These are phyloP conservation scores for Penaeus chinensis DNA, from an alignment of 1,140 invertebrate genomes.

Conservation along the genomic window DNA sequence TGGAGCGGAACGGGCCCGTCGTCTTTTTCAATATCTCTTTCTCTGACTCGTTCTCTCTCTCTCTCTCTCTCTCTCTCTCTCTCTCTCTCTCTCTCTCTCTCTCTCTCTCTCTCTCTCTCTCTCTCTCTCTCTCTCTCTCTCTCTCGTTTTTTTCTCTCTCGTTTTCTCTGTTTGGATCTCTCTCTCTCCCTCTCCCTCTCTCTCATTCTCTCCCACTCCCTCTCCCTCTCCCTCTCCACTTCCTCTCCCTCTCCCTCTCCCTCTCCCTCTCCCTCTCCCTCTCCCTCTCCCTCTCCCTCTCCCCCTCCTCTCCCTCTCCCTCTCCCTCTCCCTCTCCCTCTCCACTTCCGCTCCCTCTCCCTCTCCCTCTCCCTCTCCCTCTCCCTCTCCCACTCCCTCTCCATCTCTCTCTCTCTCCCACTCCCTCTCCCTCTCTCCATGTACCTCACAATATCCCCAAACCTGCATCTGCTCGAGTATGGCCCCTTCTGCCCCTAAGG, in stretches of 20 bases:
- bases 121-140: background rate
- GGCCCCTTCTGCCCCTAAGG: no score
- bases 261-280: background rate
- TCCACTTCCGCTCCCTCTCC: no score
- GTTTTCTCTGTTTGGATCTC: background rate
- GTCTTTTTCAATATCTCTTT: no score
- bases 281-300: background rate
- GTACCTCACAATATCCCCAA: no score
- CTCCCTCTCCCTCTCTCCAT: no score
- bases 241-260: background rate
- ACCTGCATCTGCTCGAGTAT: no score
- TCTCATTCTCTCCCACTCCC: background rate
- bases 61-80: background rate
- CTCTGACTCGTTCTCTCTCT: no score
- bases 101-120: background rate
- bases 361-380: no score
- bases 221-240: background rate
- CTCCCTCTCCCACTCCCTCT: no score
- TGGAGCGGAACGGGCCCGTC: no score
- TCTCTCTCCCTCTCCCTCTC: background rate
- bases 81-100: conserved; percentile 12
- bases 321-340: no score
- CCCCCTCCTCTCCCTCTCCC: background rate
- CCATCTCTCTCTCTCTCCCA: no score
- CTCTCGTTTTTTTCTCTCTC: background rate